Evolutionary conservation across 2,797 vertebrate species (phyloP).

Genomic region (Myripristis murdjan): DNA sequence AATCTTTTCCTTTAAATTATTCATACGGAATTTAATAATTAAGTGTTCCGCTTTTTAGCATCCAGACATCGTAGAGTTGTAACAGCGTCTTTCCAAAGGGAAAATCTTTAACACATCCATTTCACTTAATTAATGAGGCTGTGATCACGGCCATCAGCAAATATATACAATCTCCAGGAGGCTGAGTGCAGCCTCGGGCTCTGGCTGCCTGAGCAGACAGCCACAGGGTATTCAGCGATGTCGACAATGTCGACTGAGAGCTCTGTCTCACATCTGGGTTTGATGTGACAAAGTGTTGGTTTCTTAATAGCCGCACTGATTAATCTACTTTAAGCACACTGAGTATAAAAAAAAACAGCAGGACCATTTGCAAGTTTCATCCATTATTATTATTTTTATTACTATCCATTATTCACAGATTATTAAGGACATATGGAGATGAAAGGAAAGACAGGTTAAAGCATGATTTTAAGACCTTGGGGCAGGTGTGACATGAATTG

Average conservation of each 20-base stretch:
- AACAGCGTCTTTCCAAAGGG: conserved; percentile 39
- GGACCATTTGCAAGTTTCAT: neutral
- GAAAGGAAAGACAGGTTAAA: neutral
- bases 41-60: conserved; percentile 45
- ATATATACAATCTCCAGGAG: conserved; percentile 48
- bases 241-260: neutral
- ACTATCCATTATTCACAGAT: too few relatives aligned
- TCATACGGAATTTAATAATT: conserved; percentile 55
- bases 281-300: neutral
- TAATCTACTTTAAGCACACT: neutral
- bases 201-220: conserved; percentile 33
- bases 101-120: conserved; percentile 43
- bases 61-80: conserved; percentile 31
- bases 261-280: neutral
- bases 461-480: neutral
- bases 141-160: conserved; percentile 53
- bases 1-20: conserved; percentile 37
- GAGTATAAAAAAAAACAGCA: neutral
- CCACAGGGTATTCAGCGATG: neutral
- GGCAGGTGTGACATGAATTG: neutral
- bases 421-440: neutral
- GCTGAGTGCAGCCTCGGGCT: conserved; percentile 41
- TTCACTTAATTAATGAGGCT: conserved; percentile 57
- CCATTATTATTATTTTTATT: neutral
- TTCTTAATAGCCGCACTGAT: conserved; percentile 7